Evolutionary conservation across 2,797 vertebrate genomes (phyloP).

Genomic region (Aphelocoma californica): DNA sequence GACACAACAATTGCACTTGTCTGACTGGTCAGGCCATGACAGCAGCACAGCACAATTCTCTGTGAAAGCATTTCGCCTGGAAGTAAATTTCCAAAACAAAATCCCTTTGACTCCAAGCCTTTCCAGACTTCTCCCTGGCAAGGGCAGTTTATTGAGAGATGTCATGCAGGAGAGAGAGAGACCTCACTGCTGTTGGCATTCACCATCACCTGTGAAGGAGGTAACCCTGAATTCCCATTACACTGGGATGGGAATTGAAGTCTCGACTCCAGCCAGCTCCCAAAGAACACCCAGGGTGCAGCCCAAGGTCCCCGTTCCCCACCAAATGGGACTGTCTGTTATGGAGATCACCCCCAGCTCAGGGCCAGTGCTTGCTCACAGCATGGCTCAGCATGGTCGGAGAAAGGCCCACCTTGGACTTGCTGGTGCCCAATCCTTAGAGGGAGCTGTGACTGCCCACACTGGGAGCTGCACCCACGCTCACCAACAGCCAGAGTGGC

Average conservation of each 20-base stretch:
- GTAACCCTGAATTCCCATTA: background rate
- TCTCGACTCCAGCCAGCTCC: background rate
- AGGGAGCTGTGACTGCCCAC: background rate
- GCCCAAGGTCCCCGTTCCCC: background rate
- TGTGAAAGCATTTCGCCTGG: background rate
- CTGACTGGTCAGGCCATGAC: background rate
- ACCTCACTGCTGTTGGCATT: background rate
- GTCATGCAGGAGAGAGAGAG: background rate
- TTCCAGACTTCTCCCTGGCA: background rate
- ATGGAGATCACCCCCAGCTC: background rate
- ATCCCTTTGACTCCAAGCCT: background rate
- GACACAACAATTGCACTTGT: constrained; percentile 50
- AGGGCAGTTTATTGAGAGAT: background rate
- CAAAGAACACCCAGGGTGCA: background rate
- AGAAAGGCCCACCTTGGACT: background rate
- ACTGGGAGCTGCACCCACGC: background rate
- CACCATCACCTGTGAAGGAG: background rate
- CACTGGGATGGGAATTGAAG: background rate
- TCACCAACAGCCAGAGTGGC: rapidly evolving
- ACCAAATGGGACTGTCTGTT: background rate
- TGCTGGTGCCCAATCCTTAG: background rate
- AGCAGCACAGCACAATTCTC: background rate
- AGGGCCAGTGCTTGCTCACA: rapidly evolving
- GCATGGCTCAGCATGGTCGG: rapidly evolving
- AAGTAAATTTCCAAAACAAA: constrained; percentile 3